phyloP scores from a whole-genome alignment of 2,113 vertebrate genomes.

The Rhinoderma darwinii region DNA sequence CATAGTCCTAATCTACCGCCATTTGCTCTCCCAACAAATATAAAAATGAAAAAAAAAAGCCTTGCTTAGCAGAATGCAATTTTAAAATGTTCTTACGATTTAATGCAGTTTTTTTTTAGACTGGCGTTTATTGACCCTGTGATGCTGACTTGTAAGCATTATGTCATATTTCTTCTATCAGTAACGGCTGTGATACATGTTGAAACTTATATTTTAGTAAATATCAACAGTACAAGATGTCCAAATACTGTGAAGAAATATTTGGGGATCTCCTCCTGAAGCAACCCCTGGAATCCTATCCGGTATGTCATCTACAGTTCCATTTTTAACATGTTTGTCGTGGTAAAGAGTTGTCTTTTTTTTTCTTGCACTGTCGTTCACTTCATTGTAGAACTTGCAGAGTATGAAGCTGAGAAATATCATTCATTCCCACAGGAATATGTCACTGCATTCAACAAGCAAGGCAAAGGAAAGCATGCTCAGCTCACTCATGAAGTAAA shows the following conservation, averaged over 20 bases:
- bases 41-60: too few species aligned
- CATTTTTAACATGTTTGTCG: conserved; percentile 48
- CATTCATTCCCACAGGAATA: conserved; percentile 53
- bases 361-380: conserved; percentile 27
- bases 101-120: neutral
- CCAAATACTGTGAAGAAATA: conserved; percentile 96
- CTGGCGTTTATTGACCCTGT: neutral
- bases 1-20: too few species aligned
- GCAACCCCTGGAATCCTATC: conserved; percentile 87
- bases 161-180: neutral
- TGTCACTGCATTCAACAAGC: conserved; percentile 52
- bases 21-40: too few species aligned
- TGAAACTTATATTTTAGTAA: conserved; percentile 78
- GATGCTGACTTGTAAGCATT: neutral
- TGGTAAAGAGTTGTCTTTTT: neutral
- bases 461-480: conserved; percentile 30
- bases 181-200: neutral
- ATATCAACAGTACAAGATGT: conserved; percentile 99
- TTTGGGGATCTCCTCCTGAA: conserved; percentile 96
- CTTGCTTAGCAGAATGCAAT: neutral
- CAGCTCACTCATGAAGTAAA: conserved; percentile 33
- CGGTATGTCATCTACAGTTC: conserved; percentile 73
- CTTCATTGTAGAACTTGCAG: conserved; percentile 26
- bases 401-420: conserved; percentile 50
- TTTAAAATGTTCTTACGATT: neutral